A percentile compares a stretch with the other conserved stretches of the same genome.
phyloP scores from a whole-genome alignment of 2,113 vertebrate species.

The Clinocottus analis region DNA sequence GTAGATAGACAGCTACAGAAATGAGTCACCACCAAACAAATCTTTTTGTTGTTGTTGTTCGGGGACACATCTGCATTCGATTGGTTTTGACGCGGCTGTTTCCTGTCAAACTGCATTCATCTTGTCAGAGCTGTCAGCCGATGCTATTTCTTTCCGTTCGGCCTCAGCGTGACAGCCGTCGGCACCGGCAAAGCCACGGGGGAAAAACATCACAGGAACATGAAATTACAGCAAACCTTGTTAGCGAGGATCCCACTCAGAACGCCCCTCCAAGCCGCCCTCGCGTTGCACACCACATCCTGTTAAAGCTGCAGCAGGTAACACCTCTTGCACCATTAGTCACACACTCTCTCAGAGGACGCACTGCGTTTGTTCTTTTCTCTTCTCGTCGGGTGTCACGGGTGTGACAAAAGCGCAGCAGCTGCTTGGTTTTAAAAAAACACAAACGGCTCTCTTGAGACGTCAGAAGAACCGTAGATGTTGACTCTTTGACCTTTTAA shows the following conservation, averaged over 20 bases:
- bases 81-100: background rate
- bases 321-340: constrained; percentile 25
- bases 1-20: background rate
- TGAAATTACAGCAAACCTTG: constrained; percentile 25
- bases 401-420: background rate
- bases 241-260: constrained; percentile 16
- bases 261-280: background rate
- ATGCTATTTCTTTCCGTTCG: background rate
- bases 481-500: background rate
- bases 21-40: background rate
- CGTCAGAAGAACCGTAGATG: background rate
- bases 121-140: constrained; percentile 21
- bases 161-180: constrained; percentile 2
- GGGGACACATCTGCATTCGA: constrained; percentile 20
- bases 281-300: constrained; percentile 74
- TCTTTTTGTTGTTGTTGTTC: background rate
- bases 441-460: constrained; percentile 17
- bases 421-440: constrained; percentile 11
- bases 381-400: background rate
- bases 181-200: background rate
- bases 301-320: constrained; percentile 50
- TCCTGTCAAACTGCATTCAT: constrained; percentile 1
- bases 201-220: constrained; percentile 21
- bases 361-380: background rate
- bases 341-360: background rate